phyloP scores from a whole-genome alignment of 1,140 invertebrate genomes.

The Andricus grossulariae region DNA sequence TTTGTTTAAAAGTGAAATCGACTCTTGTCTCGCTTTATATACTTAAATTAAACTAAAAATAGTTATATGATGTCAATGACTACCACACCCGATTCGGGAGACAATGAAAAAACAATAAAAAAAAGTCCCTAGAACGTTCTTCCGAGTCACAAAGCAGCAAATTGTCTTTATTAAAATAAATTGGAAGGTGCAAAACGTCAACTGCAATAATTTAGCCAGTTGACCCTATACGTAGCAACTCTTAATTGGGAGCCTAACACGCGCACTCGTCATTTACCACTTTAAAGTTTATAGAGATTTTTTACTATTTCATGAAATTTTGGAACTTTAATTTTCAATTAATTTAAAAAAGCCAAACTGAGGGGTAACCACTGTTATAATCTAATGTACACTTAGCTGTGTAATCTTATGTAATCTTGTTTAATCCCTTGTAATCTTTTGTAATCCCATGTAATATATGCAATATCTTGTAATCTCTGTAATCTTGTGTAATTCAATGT shows the following conservation, averaged over 20 bases:
- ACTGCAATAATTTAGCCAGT: conserved; percentile 69
- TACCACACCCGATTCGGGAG: neutral
- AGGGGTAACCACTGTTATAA: too few species aligned
- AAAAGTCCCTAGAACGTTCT: conserved; percentile 49
- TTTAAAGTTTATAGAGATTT: conserved; percentile 1
- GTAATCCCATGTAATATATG: too few species aligned
- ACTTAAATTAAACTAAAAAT: too few species aligned
- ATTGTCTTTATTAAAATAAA: conserved; percentile 71
- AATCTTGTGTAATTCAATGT: too few species aligned
- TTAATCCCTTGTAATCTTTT: too few species aligned
- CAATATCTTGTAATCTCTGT: too few species aligned
- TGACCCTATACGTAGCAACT: conserved; percentile 58
- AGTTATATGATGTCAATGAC: too few species aligned
- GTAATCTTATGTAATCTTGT: too few species aligned
- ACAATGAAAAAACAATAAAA: conserved; percentile 30
- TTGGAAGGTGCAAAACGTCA: conserved; percentile 72
- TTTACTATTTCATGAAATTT: neutral
- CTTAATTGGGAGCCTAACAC: conserved; percentile 59
- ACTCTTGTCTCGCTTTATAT: too few species aligned
- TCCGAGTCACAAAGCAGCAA: conserved; percentile 49
- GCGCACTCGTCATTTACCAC: conserved; percentile 47
- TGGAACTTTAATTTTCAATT: neutral
- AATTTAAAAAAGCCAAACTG: neutral
- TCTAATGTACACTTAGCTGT: too few species aligned
- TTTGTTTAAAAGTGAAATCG: too few species aligned